phyloP scores from a whole-genome alignment of 2,797 vertebrate species.

The Eospalax fontanierii region DNA sequence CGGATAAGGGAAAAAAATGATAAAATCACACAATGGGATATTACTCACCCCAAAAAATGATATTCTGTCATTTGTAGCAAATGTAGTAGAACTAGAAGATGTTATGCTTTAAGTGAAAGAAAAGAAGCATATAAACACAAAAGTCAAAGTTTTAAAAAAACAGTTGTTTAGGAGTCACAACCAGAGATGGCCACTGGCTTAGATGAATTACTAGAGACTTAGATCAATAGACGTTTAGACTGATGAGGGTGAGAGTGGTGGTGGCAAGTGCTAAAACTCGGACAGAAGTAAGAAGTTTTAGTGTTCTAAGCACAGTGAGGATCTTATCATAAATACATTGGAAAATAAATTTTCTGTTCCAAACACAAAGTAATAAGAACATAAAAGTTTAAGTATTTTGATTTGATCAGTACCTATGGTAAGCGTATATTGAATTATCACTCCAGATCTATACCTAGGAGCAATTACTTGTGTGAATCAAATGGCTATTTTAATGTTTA shows the following conservation, averaged over 20 bases:
- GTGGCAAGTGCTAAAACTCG: not conserved
- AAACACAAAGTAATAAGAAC: not conserved
- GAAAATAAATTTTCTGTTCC: not conserved
- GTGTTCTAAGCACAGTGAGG: not conserved
- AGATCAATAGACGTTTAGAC: not conserved
- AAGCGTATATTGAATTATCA: no score
- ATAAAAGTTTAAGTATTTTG: not conserved
- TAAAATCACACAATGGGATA: not conserved
- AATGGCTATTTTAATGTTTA: not conserved
- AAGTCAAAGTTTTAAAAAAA: not conserved
- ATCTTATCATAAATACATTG: not conserved
- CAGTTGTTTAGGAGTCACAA: not conserved
- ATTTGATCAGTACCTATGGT: not conserved
- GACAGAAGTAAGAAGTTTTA: not conserved
- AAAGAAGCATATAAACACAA: not conserved
- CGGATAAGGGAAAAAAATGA: not conserved
- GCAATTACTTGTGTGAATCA: not conserved
- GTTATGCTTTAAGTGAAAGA: not conserved
- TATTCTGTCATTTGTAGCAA: not conserved
- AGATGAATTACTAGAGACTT: not conserved
- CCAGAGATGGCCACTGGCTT: not conserved
- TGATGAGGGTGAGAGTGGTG: no score
- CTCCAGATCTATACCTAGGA: not conserved
- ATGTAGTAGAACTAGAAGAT: not conserved
- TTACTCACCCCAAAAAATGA: not conserved